phyloP scores from a whole-genome alignment of 30 jellyfish, hydroid and myxozoan species.

The Aurelia sp. region DNA sequence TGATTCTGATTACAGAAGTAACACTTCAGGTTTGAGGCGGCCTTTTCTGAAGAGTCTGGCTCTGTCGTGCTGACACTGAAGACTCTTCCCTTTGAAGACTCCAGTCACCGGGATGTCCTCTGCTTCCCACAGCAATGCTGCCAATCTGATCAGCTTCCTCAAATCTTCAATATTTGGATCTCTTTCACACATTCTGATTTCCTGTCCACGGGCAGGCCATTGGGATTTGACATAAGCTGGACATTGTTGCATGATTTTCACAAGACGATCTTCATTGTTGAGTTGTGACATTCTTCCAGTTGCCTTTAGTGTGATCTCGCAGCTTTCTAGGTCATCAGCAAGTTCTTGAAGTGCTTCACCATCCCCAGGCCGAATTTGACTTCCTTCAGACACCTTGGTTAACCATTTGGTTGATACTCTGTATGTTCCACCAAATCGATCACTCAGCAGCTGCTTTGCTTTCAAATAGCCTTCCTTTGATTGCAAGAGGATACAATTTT shows the following conservation, averaged over 20 bases:
- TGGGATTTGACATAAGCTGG: too few relatives aligned
- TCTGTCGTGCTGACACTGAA: background rate
- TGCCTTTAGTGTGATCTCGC: too few relatives aligned
- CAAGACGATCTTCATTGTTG: slow-evolving; percentile 52
- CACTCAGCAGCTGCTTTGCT: background rate
- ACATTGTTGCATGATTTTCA: background rate
- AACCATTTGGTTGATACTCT: slow-evolving; percentile 23
- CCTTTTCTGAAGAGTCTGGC: background rate
- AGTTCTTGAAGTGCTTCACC: too few relatives aligned
- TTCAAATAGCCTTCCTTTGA: slow-evolving; percentile 18
- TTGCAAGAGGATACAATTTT: background rate
- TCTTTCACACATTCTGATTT: too few relatives aligned
- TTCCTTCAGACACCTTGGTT: slow-evolving; percentile 10
- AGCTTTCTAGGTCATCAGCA: too few relatives aligned
- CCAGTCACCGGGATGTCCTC: background rate
- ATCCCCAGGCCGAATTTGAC: slow-evolving; percentile 20
- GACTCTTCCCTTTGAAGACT: background rate
- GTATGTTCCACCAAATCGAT: slow-evolving; percentile 18
- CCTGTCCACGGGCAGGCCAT: too few relatives aligned
- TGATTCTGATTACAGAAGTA: background rate
- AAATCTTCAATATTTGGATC: background rate
- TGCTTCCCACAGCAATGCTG: background rate
- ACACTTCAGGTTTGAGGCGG: background rate
- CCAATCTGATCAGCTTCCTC: slow-evolving; percentile 1
- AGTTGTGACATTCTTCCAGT: too few relatives aligned